A percentile compares a stretch with the other conserved stretches of the same genome.
Evolutionary conservation across 35 echinoderm and acorn worm species (phyloP).

Genomic region (Anneissia japonica): DNA sequence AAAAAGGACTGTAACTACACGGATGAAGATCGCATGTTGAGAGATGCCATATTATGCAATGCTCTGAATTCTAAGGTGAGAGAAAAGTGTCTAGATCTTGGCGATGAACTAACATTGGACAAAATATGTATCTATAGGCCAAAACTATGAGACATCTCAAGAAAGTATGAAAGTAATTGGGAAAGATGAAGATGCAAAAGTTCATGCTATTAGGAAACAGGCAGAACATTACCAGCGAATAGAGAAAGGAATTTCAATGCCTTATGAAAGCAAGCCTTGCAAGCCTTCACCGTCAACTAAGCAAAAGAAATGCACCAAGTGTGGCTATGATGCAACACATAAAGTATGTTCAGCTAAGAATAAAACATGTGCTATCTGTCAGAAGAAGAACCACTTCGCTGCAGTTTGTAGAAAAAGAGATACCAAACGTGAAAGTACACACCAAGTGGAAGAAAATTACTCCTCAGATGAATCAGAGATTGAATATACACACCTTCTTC

Average conservation of each 20-base stretch:
- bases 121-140: background rate
- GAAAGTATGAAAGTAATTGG: background rate
- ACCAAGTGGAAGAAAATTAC: slow-evolving; percentile 7
- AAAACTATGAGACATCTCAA: slow-evolving; percentile 16
- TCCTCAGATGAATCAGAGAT: background rate
- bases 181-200: background rate
- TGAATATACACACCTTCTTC: background rate
- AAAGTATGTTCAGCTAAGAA: slow-evolving; percentile 54
- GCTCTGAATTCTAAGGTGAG: background rate
- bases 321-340: slow-evolving; percentile 32
- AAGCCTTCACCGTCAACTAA: background rate
- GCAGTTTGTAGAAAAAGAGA: slow-evolving; percentile 29
- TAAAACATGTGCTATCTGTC: slow-evolving; percentile 30
- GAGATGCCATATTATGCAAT: slow-evolving; percentile 40
- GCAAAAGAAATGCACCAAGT: slow-evolving; percentile 45
- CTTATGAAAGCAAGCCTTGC: background rate
- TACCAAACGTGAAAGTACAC: background rate
- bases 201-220: background rate
- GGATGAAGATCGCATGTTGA: slow-evolving; percentile 63
- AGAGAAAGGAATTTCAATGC: background rate
- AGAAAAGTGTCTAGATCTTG: slow-evolving; percentile 73
- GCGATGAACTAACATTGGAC: slow-evolving; percentile 45
- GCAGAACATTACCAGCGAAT: background rate
- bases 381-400: slow-evolving; percentile 62
- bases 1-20: slow-evolving; percentile 60